Evolutionary conservation across 2,888 invertebrate species (phyloP), one percentile per base, ranked within the genome.

Genomic region (Linnaemya vulpina): DNA sequence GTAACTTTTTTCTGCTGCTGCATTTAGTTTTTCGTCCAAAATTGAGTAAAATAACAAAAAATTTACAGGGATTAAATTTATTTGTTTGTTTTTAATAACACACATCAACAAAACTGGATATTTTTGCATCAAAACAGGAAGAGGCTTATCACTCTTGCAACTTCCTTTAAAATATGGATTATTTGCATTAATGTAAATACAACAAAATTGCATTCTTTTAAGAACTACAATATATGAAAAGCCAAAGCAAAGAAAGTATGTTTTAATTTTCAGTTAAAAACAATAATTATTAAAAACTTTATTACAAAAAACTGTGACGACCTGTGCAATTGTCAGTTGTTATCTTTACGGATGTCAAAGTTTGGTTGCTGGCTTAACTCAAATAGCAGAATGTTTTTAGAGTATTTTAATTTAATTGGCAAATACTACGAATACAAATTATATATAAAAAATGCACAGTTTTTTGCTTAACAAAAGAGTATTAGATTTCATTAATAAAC

Each of bases 31-130:
- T 11, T 53, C n/a, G 7, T 20, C n/a, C 1, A 43, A 25, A 70
- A 13, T 55, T 11, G 35, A 46, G n/a, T 40, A 38, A 73, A 38
- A 22, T 11, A 74, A 74, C 51, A 38, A 53, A 70, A 70, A 30
- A 53, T 70, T 40, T 55, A 25, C 70, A 55, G 40, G 55, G 40
- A 70, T 43, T 11, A 55, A 40, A 17, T 70, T 43, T 43, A 70
- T 55, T 40, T 70, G 43, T 55, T 70, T n/a, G n/a, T n/a, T 8
- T 55, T 70, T 40, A 11, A 13, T 40, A 40, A 2, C 10, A 40
- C 40, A 40, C 40, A 40, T 11, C 40, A 13, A 40, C 40, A 40
- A 40, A 40, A 40, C 30, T 40, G 38, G 8, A 38, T 10, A 38
- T 10, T 38, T 30, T 30, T 5, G 2, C 30, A 30, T 30, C 30